Percentiles rank a stretch among this genome's conserved stretches.
phyloP scores from a whole-genome alignment of 2,113 vertebrate genomes.

The Taurulus bubalis region DNA sequence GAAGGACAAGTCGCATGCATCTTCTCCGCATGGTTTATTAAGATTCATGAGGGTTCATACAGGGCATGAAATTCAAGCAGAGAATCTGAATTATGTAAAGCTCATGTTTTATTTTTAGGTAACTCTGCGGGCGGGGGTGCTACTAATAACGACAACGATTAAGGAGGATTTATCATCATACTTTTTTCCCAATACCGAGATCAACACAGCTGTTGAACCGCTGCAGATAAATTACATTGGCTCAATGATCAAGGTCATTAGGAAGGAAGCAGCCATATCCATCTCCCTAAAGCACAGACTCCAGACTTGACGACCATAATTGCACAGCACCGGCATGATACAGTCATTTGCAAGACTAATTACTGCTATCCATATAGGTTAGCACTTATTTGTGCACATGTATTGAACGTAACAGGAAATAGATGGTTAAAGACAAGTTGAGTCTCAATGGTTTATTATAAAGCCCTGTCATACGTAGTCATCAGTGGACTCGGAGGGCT shows the following conservation, averaged over 20 bases:
- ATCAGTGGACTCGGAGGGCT: neutral
- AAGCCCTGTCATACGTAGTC: neutral
- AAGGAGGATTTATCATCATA: neutral
- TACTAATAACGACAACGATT: neutral
- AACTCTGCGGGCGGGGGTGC: neutral
- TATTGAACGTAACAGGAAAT: constrained; percentile 9
- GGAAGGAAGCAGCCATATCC: neutral
- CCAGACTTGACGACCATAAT: neutral
- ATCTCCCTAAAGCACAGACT: constrained; percentile 9
- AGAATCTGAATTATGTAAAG: neutral
- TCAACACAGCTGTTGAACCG: neutral
- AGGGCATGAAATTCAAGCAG: constrained; percentile 4
- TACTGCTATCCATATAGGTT: neutral
- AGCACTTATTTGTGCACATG: constrained; percentile 4
- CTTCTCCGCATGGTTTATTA: neutral
- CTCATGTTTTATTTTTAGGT: neutral
- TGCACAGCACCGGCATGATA: neutral
- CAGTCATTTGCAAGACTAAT: constrained; percentile 38
- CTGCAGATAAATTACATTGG: constrained; percentile 24
- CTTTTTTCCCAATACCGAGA: neutral
- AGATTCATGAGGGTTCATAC: constrained; percentile 7
- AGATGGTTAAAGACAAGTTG: constrained; percentile 3
- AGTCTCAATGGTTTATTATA: neutral
- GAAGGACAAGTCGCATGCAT: neutral
- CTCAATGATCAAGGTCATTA: constrained; percentile 16